Conservation (phyloP, 1,140 invertebrate species). For the Drosophila nigrodunni region DNA sequence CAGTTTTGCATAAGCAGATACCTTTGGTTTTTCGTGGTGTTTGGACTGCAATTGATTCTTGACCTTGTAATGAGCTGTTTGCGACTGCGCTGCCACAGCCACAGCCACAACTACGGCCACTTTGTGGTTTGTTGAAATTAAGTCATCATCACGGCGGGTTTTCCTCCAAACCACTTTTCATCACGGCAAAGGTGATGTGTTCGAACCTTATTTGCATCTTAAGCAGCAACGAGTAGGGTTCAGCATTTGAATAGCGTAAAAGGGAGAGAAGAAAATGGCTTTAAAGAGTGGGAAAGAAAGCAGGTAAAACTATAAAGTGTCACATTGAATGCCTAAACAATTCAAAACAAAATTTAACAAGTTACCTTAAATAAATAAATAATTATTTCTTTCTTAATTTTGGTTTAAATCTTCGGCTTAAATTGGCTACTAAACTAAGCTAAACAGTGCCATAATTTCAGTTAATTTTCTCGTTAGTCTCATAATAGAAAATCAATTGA, state of each 20-base stretch:
- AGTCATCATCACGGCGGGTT: constrained; percentile 42
- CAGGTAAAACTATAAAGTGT: no score
- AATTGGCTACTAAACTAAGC: no score
- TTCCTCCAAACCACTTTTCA: constrained; percentile 2
- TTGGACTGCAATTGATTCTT: constrained; percentile 48
- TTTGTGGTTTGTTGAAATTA: constrained; percentile 43
- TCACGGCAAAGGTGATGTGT: constrained; percentile 30
- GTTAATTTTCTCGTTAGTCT: neutral
- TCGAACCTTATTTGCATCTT: constrained; percentile 27
- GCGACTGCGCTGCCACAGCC: constrained; percentile 23
- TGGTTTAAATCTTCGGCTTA: no score
- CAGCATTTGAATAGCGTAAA: neutral
- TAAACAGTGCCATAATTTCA: no score
- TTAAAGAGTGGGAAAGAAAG: neutral
- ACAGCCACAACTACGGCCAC: constrained; percentile 3
- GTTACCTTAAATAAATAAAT: no score
- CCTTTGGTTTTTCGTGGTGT: constrained; percentile 30
- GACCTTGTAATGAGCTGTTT: constrained; percentile 52
- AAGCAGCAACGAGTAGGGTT: neutral
- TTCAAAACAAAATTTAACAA: no score
- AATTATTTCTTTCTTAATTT: no score
- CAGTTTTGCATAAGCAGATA: constrained; percentile 42
- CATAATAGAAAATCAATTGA: constrained; percentile 10
- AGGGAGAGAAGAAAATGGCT: neutral
- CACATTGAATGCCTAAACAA: no score